Evolutionary conservation across 2,113 vertebrate species (phyloP).

Genomic region (Edolisoma coerulescens): DNA sequence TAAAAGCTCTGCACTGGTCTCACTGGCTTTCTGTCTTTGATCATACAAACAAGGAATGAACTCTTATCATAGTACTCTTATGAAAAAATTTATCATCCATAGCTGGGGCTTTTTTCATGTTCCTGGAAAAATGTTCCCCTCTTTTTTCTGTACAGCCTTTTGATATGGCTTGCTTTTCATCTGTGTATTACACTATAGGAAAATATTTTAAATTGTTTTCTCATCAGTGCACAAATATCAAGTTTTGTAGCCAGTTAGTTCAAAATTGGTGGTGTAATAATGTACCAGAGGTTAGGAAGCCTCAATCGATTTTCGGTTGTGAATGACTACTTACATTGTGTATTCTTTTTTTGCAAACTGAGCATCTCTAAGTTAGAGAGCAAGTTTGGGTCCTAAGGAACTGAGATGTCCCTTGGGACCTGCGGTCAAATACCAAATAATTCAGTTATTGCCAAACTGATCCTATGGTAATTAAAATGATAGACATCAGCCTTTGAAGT

Average conservation of each 20-base stretch:
- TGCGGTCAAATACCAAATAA: neutral
- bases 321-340: neutral
- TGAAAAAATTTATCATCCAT: neutral
- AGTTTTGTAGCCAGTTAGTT: neutral
- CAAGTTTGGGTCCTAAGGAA: neutral
- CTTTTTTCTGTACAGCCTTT: neutral
- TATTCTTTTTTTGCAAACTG: neutral
- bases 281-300: neutral
- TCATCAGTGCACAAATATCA: neutral
- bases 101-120: neutral
- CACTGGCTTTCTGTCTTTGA: neutral
- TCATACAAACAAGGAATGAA: neutral
- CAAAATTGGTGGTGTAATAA: neutral
- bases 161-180: neutral
- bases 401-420: neutral
- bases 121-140: neutral
- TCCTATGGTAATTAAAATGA: neutral
- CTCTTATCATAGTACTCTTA: neutral
- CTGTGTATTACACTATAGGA: neutral
- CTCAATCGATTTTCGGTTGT: neutral
- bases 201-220: neutral
- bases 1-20: neutral
- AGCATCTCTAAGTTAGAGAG: neutral
- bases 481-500: neutral
- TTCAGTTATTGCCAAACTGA: neutral